A percentile compares a stretch with the other conserved stretches of the same genome.
Conservation (phyloP, 2,113 vertebrate genomes). For the Pavo muticus region DNA sequence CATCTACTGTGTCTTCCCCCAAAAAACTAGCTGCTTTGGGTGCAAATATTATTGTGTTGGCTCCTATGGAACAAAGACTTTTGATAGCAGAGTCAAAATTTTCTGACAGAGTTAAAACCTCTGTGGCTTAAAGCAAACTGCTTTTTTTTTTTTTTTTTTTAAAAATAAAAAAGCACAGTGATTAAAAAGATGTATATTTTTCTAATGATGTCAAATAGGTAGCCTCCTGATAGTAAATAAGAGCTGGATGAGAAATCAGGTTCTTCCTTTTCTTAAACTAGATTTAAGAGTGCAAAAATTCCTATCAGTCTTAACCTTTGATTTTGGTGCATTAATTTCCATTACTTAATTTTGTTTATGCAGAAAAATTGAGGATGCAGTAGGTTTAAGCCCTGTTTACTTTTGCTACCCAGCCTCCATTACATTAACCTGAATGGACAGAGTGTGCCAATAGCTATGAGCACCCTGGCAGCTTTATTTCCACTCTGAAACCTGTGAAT, state of each 20-base stretch:
- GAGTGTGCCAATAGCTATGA: fast-evolving
- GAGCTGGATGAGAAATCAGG: background rate
- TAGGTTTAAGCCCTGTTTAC: background rate
- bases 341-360: background rate
- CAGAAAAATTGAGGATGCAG: background rate
- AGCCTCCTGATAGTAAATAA: background rate
- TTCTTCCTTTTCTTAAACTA: background rate
- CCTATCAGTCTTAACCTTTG: background rate
- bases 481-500: background rate
- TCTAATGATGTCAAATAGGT: background rate
- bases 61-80: background rate
- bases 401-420: background rate
- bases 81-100: background rate
- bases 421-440: background rate
- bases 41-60: background rate
- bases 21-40: background rate
- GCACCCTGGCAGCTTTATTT: background rate
- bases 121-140: background rate
- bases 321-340: background rate
- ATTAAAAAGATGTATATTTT: background rate
- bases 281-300: background rate
- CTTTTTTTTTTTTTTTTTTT: background rate
- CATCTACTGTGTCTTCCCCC: background rate
- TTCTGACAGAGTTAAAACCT: background rate
- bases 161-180: too few species aligned